phyloP scores from a whole-genome alignment of 2,797 vertebrate species.

The Aulostomus chinensis region DNA sequence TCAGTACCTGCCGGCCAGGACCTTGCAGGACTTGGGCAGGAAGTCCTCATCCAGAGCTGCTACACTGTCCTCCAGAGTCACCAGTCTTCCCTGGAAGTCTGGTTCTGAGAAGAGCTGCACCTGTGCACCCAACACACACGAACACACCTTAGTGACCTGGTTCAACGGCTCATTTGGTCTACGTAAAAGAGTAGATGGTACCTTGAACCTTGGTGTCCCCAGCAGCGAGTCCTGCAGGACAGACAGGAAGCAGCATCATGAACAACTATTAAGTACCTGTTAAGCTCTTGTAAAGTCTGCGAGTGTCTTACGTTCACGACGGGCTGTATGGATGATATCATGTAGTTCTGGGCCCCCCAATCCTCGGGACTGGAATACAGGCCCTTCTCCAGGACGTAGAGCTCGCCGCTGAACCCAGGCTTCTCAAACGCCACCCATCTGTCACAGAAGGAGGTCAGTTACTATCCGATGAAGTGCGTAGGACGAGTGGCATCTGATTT shows the following conservation, averaged over 20 bases:
- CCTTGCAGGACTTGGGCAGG: conserved; percentile 86
- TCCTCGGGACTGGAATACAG: conserved; percentile 87
- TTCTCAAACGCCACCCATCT: conserved; percentile 97
- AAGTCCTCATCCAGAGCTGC: conserved; percentile 83
- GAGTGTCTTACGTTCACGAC: conserved; percentile 84
- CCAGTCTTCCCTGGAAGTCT: conserved; percentile 84
- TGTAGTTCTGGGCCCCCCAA: conserved; percentile 87
- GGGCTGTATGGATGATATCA: conserved; percentile 90
- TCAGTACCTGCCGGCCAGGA: conserved; percentile 88
- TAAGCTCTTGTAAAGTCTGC: neutral
- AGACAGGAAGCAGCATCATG: conserved; percentile 25
- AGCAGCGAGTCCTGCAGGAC: conserved; percentile 81
- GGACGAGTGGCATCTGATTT: no score
- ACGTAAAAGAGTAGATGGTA: conserved; percentile 54
- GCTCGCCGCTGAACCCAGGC: conserved; percentile 89
- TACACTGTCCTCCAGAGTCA: conserved; percentile 82
- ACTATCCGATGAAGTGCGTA: no score
- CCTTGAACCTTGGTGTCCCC: conserved; percentile 84
- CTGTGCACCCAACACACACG: conserved; percentile 63
- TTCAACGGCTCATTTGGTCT: no score
- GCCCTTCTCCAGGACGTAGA: conserved; percentile 92
- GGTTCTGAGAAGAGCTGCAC: conserved; percentile 91
- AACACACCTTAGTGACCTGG: no score
- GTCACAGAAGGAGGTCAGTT: conserved; percentile 4
- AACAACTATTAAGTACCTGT: neutral